Evolutionary conservation across 2,797 vertebrate species (phyloP).

Genomic region (Mus caroli): DNA sequence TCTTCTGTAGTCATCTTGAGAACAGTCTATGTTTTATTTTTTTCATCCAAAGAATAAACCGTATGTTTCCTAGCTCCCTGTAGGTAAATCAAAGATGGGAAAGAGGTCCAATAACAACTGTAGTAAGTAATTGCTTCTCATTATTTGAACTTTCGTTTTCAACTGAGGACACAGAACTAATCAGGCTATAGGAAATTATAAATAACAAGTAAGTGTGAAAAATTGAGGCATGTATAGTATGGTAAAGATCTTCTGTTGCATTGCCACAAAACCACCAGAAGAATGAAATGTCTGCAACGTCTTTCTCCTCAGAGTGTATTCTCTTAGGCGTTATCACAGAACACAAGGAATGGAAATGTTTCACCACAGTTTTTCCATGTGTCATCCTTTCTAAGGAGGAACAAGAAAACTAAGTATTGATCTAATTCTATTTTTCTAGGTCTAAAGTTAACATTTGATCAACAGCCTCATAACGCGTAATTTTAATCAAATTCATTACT

Average conservation of each 20-base stretch:
- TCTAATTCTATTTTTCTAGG: not conserved
- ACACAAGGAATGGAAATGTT: not conserved
- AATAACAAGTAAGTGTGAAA: not conserved
- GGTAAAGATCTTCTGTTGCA: not conserved
- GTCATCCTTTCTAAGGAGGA: not conserved
- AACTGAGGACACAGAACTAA: not conserved
- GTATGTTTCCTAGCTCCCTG: not conserved
- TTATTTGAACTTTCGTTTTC: not conserved
- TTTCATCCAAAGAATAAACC: not conserved
- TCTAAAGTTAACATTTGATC: not conserved
- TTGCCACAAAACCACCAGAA: not conserved
- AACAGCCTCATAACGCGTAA: not conserved
- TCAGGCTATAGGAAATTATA: not conserved
- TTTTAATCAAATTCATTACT: not conserved
- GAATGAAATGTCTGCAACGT: not conserved
- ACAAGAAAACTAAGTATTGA: not conserved
- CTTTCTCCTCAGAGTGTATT: not conserved
- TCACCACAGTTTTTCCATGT: not conserved
- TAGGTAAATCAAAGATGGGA: not conserved
- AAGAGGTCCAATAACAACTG: not conserved
- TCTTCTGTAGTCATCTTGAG: not conserved
- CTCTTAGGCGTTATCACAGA: not conserved
- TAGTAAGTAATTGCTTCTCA: not conserved
- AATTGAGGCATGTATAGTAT: not conserved
- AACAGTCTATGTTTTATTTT: not conserved